Evolutionary conservation across 2,888 invertebrate species (phyloP), one percentile per base, ranked within the genome.

Genomic region (Aelia acuminata): DNA sequence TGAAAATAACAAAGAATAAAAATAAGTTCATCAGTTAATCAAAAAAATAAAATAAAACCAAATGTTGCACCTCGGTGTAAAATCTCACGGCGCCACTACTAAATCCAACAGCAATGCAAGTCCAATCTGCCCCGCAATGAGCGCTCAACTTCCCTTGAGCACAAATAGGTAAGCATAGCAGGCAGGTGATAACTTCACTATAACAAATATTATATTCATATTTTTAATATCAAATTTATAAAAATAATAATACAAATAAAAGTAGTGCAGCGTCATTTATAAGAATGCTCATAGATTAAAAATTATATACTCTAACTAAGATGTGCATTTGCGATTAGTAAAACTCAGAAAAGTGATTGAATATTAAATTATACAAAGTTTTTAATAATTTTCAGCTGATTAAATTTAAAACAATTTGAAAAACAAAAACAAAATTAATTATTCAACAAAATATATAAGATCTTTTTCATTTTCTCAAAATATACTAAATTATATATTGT

Each of bases 21-120:
- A 26, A 22, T 7, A 22, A 22, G 1, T 22, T 50, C 5, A 26
- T 2, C 3, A 26, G 2, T 57, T n/a, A n/a, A 57, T 57, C n/a
- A 26, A 57, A 8, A 26, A 57, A 57, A 57, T 7, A n/a, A 53
- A 53, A 53, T 57, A 57, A 26, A 57, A 26, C 26, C 5, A 70
- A 70, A 35, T 70, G 63, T 18, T 43, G 22, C 43, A 94, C 94
- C 92, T 98, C 98, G 2, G 97, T 97, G 92, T 97, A 98, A 93
- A 98, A 97, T 90, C 96, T 94, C 20, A 98, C 94, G 93, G 94
- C 94, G 31, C 99, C 99, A 90, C 96, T 96, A 91, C 95, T 95
- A 91, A 97, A 96, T 22, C 98, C 99, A 89, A 98, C 94, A 89
- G 96, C 95, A 89, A 98, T 94, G 92, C 98, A 98, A 22, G 97